A percentile compares a stretch with the other conserved stretches of the same genome.
Conservation (phyloP, 2,888 invertebrate species). For the Drosophila subsilvestris region DNA sequence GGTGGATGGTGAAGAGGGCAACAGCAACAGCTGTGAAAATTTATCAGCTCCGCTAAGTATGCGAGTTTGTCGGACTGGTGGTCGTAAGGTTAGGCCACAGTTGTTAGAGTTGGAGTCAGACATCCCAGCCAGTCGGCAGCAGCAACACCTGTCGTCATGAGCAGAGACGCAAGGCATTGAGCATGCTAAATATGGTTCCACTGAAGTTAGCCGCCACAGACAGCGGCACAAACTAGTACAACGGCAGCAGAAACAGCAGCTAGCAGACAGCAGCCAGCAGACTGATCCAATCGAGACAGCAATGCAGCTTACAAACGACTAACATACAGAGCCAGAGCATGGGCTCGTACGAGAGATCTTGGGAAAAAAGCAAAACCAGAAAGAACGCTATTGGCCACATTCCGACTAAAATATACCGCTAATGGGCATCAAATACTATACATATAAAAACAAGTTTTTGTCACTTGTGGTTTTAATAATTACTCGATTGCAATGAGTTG, state of each 20-base stretch:
- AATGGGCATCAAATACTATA: not conserved
- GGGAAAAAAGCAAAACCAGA: slow-evolving; percentile 43
- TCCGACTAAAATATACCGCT: slow-evolving; percentile 29
- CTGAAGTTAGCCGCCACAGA: slow-evolving; percentile 74
- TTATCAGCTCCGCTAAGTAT: slow-evolving; percentile 24
- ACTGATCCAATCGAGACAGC: slow-evolving; percentile 36
- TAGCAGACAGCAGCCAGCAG: slow-evolving; percentile 50
- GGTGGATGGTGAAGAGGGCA: not conserved
- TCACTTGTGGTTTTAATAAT: not conserved
- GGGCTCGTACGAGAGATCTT: slow-evolving; percentile 25
- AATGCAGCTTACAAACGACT: slow-evolving; percentile 47
- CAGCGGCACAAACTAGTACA: slow-evolving; percentile 39
- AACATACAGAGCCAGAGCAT: slow-evolving; percentile 24
- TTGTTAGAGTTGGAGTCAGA: slow-evolving; percentile 15
- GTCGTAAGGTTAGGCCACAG: slow-evolving; percentile 14
- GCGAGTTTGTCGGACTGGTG: not conserved
- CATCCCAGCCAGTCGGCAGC: slow-evolving; percentile 25
- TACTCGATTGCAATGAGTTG: not conserved
- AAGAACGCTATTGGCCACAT: slow-evolving; percentile 37
- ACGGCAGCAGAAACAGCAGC: slow-evolving; percentile 7
- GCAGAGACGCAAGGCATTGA: slow-evolving; percentile 69
- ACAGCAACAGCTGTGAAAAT: slow-evolving; percentile 47
- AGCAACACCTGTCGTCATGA: slow-evolving; percentile 68
- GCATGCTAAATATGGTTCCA: slow-evolving; percentile 76
- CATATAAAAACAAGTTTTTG: not conserved